Evolutionary conservation across 2,888 invertebrate species (phyloP), one percentile per base, ranked within the genome.

Genomic region (Pardosa pseudoannulata): DNA sequence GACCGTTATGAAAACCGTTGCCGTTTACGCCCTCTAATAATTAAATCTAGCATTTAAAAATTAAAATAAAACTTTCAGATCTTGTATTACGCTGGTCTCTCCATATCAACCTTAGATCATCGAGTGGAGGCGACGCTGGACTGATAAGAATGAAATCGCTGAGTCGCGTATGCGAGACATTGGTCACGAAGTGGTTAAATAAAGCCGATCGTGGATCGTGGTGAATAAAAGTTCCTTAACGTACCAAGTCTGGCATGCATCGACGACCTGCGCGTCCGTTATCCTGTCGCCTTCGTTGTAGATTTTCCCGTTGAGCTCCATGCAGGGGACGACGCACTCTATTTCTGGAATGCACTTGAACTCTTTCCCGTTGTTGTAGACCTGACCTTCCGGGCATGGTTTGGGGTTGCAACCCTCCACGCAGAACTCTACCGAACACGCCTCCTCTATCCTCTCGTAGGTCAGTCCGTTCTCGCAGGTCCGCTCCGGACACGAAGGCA

Each of bases 261-360:
- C 96, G 87, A 89, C 88, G 16, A 91, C 90, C 28, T 89, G 79
- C 7, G 88, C 64, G 79, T 94, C 94, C 87, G 94, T 94, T 0
- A 96, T 93, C 28, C 95, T 91, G 90, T 96, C 96, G 0, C 96
- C 96, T 91, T 97, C 97, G 79, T 94, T 94, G 90, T 95, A 94
- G 19, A 93, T 93, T 71, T 90, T 90, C 0, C 94, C 96, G 79
- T 95, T 93, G 23, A 95, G 91, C 41, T 94, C 93, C 92, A 95
- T 92, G 90, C 96, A 96, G 0, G 94, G 91, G 79, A 92, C 93
- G 88, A 93, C 93, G 91, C 97, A 97, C 68, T 93, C 93, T 0
- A 94, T 93, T 75, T 94, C 94, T 0, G 96, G 95, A 5, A 97
- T 94, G 90, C 97, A 97, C 46, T 95, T 94, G 0, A 92, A 91